Evolutionary conservation across 2,113 vertebrate species (phyloP).

Genomic region (Cyanoderma ruficeps): DNA sequence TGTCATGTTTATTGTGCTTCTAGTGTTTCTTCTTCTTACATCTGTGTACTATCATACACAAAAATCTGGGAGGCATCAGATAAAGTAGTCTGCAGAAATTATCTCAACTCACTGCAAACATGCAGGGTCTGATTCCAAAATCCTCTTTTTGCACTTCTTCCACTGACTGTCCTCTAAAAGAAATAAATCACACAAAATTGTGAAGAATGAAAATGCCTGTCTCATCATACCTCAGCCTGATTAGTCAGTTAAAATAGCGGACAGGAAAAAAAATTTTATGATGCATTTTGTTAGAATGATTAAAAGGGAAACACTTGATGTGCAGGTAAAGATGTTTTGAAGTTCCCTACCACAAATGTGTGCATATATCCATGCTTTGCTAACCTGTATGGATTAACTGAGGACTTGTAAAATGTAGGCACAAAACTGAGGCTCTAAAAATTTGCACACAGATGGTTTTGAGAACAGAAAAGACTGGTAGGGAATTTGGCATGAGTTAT

Average conservation of each 20-base stretch:
- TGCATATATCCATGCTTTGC: background rate
- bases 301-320: background rate
- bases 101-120: background rate
- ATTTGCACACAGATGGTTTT: background rate
- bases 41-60: background rate
- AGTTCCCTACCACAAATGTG: background rate
- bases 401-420: background rate
- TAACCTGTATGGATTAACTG: background rate
- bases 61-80: background rate
- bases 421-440: background rate
- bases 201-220: background rate
- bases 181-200: background rate
- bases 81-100: background rate
- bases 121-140: background rate
- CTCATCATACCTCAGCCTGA: background rate
- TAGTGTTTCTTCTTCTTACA: background rate
- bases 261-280: background rate
- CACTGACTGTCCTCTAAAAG: background rate
- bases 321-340: background rate
- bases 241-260: background rate
- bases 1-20: background rate
- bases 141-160: background rate
- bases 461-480: background rate
- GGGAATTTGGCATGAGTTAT: background rate
- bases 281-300: background rate